Percentiles rank a stretch among this genome's conserved stretches.
Evolutionary conservation across 2,888 invertebrate species (phyloP).

Genomic region (Microplitis manilae): DNA sequence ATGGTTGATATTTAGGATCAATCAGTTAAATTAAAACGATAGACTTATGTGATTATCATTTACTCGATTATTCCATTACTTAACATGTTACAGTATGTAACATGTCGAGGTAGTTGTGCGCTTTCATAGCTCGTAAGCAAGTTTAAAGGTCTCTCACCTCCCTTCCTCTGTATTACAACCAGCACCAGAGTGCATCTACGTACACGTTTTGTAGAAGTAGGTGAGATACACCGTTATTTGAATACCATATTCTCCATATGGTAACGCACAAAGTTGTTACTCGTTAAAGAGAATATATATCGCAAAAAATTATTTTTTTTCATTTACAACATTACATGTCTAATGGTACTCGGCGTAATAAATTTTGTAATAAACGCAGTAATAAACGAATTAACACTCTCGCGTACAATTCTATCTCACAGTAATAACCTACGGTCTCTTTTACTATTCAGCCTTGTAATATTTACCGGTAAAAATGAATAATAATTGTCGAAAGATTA

Average conservation of each 20-base stretch:
- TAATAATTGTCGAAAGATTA: not conserved
- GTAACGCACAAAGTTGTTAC: not conserved
- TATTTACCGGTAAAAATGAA: slow-evolving; percentile 5
- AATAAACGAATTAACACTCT: not conserved
- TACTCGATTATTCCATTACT: not conserved
- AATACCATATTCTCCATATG: slow-evolving; percentile 1
- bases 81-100: not conserved
- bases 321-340: not conserved
- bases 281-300: not conserved
- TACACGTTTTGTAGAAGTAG: not conserved
- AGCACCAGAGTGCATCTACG: not conserved
- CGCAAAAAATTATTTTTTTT: not conserved
- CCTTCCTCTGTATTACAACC: not conserved
- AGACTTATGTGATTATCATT: not conserved
- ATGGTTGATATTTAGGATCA: not conserved
- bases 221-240: slow-evolving; percentile 1
- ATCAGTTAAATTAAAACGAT: not conserved
- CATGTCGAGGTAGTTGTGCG: not conserved
- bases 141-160: not conserved
- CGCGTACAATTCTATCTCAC: not conserved
- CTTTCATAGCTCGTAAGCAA: not conserved
- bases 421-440: not conserved
- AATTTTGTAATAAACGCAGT: not conserved
- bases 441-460: slow-evolving; percentile 11
- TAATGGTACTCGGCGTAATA: not conserved